phyloP scores from a whole-genome alignment of 2,797 vertebrate genomes.

The Phoeniculus purpureus region DNA sequence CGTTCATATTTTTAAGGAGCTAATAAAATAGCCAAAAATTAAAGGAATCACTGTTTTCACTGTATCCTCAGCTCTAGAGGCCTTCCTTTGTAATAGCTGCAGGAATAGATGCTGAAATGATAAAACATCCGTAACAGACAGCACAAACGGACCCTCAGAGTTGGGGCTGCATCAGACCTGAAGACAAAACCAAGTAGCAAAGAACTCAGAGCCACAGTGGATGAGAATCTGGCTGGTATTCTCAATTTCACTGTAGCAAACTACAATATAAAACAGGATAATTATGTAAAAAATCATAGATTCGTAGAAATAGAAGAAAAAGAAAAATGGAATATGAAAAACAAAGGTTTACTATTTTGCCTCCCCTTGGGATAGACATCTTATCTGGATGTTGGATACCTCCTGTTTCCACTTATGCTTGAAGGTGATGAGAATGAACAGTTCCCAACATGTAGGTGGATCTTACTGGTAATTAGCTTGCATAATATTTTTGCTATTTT shows the following conservation, averaged over 20 bases:
- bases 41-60: not conserved
- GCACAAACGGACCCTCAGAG: not conserved
- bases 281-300: not conserved
- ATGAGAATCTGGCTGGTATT: not conserved
- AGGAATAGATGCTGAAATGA: not conserved
- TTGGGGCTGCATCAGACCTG: not conserved
- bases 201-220: not conserved
- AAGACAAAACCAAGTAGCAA: not conserved
- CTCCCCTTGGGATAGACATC: not conserved
- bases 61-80: not conserved
- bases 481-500: not conserved
- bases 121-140: not conserved
- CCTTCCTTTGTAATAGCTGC: not conserved
- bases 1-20: not conserved
- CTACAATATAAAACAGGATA: not conserved
- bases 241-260: not conserved
- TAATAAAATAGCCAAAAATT: not conserved
- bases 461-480: not conserved
- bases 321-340: not conserved
- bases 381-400: not conserved
- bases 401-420: not conserved
- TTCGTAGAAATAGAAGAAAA: not conserved
- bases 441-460: rapidly evolving
- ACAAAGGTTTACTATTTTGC: not conserved
- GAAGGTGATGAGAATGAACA: not conserved